Evolutionary conservation across 2,797 vertebrate genomes (phyloP).

Genomic region (Zenarchopterus dispar): DNA sequence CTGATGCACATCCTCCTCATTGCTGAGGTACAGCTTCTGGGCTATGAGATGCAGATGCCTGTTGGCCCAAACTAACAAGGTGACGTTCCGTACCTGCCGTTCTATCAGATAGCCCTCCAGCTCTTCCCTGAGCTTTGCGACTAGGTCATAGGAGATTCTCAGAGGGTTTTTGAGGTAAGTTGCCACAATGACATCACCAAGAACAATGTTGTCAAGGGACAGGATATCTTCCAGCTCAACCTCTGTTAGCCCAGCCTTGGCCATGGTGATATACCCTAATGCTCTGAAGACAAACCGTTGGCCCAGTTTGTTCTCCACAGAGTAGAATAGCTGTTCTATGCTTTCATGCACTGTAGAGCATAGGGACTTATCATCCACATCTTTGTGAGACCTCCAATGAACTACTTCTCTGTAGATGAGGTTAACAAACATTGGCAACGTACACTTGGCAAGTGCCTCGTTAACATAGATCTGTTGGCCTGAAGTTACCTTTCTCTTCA

Average conservation of each 20-base stretch:
- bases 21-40: constrained; percentile 95
- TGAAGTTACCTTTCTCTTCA: constrained; percentile 98
- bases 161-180: constrained; percentile 89
- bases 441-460: constrained; percentile 95
- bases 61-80: constrained; percentile 97
- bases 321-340: constrained; percentile 97
- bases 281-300: constrained; percentile 92
- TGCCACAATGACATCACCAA: constrained; percentile 89
- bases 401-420: constrained; percentile 96
- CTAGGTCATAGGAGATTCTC: constrained; percentile 93
- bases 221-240: constrained; percentile 97
- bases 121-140: constrained; percentile 94
- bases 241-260: constrained; percentile 94
- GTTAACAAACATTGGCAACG: constrained; percentile 98
- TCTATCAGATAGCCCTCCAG: constrained; percentile 95
- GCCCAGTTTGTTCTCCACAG: constrained; percentile 92
- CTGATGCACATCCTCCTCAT: constrained; percentile 91
- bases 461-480: constrained; percentile 99
- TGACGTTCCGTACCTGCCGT: constrained; percentile 94
- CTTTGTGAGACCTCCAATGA: constrained; percentile 97
- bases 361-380: constrained; percentile 94
- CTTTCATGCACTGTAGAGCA: constrained; percentile 97
- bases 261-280: constrained; percentile 97
- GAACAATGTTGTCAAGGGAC: constrained; percentile 95
- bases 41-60: constrained; percentile 97